A percentile compares a stretch with the other conserved stretches of the same genome.
Conservation (phyloP, 2,113 vertebrate species). For the Cricetomys ansorgei region DNA sequence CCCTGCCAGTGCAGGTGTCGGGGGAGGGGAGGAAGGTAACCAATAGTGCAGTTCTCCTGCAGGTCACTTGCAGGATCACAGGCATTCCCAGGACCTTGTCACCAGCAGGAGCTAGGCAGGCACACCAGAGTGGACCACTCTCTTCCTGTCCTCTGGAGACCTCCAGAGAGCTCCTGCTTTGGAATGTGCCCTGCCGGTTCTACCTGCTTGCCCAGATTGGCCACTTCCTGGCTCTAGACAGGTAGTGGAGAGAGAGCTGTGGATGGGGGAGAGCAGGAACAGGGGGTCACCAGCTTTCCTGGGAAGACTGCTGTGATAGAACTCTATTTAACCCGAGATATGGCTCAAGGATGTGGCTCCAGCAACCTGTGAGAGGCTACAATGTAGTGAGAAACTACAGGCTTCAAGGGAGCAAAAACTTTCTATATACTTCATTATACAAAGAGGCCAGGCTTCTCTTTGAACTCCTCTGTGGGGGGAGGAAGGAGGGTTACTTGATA, state of each 20-base stretch:
- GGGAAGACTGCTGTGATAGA: background rate
- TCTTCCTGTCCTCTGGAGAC: background rate
- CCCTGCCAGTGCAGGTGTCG: background rate
- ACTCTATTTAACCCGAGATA: background rate
- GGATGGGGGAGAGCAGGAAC: background rate
- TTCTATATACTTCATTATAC: background rate
- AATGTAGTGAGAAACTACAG: background rate
- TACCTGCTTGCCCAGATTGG: background rate
- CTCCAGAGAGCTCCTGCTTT: accelerated
- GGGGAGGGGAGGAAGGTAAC: background rate
- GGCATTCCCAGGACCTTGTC: accelerated
- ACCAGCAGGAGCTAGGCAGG: background rate
- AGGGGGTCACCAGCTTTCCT: accelerated
- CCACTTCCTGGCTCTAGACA: background rate
- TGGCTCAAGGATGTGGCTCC: background rate
- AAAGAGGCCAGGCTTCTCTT: slow-evolving; percentile 42
- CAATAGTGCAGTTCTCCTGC: background rate
- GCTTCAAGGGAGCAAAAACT: background rate
- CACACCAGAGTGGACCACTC: accelerated
- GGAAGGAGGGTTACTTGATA: background rate
- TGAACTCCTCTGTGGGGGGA: background rate
- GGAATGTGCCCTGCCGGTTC: background rate
- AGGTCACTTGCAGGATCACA: background rate
- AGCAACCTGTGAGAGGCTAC: background rate
- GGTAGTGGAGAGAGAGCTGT: no score